These are phyloP conservation scores for Pelagia noctiluca DNA, from an alignment of 30 jellyfish, hydroid and myxozoan species.

Conservation along the genomic window DNA sequence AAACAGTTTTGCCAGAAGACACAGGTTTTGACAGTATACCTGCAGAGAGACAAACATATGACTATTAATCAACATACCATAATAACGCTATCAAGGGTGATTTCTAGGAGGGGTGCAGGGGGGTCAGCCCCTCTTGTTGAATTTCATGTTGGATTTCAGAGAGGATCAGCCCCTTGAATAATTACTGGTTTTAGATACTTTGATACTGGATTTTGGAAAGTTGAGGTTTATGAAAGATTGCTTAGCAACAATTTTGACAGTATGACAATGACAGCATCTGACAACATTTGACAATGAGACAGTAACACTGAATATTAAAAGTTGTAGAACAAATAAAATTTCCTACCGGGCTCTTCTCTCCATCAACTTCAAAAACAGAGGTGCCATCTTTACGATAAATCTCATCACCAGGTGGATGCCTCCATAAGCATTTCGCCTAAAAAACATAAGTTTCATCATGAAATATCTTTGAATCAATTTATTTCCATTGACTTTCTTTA, in stretches of 20 bases:
- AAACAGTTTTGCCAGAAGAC: conserved; percentile 90
- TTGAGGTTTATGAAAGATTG: no score
- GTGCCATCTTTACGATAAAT: conserved; percentile 75
- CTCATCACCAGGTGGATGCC: conserved; percentile 95
- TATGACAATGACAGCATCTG: no score
- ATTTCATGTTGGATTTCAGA: no score
- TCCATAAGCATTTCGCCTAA: conserved; percentile 82
- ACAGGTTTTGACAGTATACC: conserved; percentile 89
- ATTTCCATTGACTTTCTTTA: neutral
- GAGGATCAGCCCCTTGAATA: no score
- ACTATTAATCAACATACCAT: no score
- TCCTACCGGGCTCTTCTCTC: conserved; percentile 79
- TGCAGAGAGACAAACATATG: conserved; percentile 36
- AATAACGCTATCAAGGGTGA: no score
- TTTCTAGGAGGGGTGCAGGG: neutral
- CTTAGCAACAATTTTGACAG: no score
- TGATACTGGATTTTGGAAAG: neutral
- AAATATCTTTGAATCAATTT: neutral
- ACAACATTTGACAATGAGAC: no score
- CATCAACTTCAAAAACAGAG: conserved; percentile 90
- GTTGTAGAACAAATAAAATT: no score
- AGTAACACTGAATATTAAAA: no score
- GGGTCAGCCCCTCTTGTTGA: no score
- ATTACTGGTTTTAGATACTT: neutral
- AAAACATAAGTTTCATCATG: neutral